Base-by-base conservation (phyloP, 2,888 invertebrate species). In the Drosophila quinaria region DNA sequence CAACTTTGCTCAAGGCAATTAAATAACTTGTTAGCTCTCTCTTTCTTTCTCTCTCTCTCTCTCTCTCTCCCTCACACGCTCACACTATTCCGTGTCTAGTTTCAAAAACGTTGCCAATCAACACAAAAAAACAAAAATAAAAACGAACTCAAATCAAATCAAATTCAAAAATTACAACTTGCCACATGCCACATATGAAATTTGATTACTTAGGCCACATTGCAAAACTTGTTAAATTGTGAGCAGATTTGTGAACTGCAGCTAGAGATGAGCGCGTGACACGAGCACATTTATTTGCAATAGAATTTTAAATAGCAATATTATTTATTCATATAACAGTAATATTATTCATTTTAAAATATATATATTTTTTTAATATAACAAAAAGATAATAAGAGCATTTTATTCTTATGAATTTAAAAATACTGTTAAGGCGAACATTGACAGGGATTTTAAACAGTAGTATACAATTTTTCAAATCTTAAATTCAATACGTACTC, bases 111-210 rank as follows among this genome's bases (percentile, higher is more conserved):
- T 37, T 66, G 66, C 66, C 83, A 82, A 85, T 85, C 86, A 78
- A 68, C 68, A 75, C 82, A 78, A 82, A 81, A 81, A 81, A 11
- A 78, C n/a, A 80, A 84, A 25, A 25, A 25, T 5, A 25, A 25
- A 83, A 82, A 68, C 64, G 73, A 80, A 86, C 80, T 76, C 78
- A 71, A 83, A 81, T 76, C 79, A 71, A 83, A 81, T 84, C 44
- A 60, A 74, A 80, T 80, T 77, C 77, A 77, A 64, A 80, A 77
- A 80, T 80, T 77, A 66, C 84, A 72, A 85, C 83, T 86, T 82
- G 74, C 86, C 75, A 64, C 72, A 80, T 71, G 67, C 71, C 70
- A 65, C 71, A 73, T 68, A 77, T 70, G 59, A 65, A 73, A 77
- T 77, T 77, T 77, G 78, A 65, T 76, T n/a, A n/a, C n/a, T n/a